phyloP scores from a whole-genome alignment of 2,113 vertebrate species.

The Dolichotis patagonum region DNA sequence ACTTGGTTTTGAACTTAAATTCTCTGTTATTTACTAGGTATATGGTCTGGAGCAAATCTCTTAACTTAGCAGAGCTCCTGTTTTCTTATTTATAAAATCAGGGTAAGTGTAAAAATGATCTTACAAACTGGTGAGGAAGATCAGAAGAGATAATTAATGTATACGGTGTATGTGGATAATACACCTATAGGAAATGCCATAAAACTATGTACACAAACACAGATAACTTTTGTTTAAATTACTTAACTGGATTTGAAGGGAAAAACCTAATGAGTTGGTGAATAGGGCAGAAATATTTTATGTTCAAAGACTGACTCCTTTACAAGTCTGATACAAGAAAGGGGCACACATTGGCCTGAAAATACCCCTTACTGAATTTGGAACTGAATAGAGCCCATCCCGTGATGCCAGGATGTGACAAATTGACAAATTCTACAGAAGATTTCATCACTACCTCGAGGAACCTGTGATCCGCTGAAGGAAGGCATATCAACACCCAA shows the following conservation, averaged over 20 bases:
- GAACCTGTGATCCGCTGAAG: not conserved
- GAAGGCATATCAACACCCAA: not conserved
- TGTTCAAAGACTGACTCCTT: constrained; percentile 6
- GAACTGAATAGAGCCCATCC: not conserved
- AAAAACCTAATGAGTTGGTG: constrained; percentile 14
- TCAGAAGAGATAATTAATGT: not conserved
- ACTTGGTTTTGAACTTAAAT: constrained; percentile 54
- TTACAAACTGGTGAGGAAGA: not conserved
- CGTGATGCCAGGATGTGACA: not conserved
- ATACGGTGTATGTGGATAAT: not conserved
- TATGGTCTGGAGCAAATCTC: not conserved
- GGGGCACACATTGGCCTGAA: not conserved
- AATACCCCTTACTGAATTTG: not conserved
- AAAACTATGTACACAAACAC: not conserved
- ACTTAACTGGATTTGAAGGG: not conserved
- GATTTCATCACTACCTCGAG: not conserved
- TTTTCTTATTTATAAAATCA: constrained; percentile 49
- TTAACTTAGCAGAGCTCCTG: not conserved
- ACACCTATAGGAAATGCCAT: not conserved
- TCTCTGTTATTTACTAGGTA: not conserved
- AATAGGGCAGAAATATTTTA: constrained; percentile 48
- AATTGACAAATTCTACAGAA: constrained; percentile 7
- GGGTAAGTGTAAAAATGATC: not conserved
- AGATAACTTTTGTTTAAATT: not conserved
- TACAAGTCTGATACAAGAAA: not conserved